These are phyloP conservation scores for Trigoniulus corallinus DNA, from an alignment of 1,140 invertebrate species.

Conservation along the genomic window DNA sequence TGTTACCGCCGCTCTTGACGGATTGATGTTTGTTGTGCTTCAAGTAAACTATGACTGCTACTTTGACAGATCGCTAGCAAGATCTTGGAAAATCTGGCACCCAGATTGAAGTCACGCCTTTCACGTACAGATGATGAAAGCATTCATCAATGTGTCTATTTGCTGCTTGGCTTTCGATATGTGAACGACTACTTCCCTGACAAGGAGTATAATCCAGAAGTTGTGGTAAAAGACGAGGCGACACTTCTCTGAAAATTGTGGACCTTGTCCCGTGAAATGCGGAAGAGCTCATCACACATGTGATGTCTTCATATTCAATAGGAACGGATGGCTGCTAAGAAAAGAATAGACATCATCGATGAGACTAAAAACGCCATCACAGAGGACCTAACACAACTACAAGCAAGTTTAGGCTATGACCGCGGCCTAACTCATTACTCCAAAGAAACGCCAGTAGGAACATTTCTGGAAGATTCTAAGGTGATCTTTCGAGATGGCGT, in stretches of 20 bases:
- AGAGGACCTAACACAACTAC: not conserved
- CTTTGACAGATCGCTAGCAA: not conserved
- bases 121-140: not conserved
- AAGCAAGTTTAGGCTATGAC: not conserved
- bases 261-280: not conserved
- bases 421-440: not conserved
- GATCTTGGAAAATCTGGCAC: not conserved
- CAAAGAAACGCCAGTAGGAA: not conserved
- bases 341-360: not conserved
- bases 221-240: not conserved
- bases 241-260: not conserved
- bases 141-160: not conserved
- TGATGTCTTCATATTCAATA: not conserved
- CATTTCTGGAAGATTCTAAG: not conserved
- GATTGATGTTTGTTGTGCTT: no score
- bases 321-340: not conserved
- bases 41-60: no score
- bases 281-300: not conserved
- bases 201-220: not conserved
- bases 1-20: no score
- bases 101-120: not conserved
- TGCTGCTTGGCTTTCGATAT: not conserved
- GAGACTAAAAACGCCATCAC: not conserved
- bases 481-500: not conserved
- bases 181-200: not conserved